Percentiles rank a stretch among this genome's conserved stretches.
Evolutionary conservation across 2,113 vertebrate species (phyloP).

Genomic region (Bos taurus): DNA sequence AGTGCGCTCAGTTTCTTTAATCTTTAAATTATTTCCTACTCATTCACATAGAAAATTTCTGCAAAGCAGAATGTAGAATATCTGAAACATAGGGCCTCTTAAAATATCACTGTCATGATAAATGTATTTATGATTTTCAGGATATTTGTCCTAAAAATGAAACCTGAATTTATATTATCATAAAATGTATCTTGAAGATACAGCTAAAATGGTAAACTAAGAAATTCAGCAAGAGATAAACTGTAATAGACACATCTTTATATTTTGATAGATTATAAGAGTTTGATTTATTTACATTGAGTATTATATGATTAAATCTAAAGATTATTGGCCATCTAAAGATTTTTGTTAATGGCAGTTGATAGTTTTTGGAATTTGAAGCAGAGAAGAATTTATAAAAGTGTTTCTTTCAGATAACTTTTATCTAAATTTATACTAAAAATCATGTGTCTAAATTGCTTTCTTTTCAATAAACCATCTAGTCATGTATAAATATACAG

Average conservation of each 20-base stretch:
- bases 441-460: background rate
- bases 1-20: background rate
- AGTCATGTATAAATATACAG: background rate
- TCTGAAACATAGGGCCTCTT: background rate
- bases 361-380: background rate
- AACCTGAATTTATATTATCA: background rate
- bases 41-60: background rate
- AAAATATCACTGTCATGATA: background rate
- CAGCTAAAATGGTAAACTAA: background rate
- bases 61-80: background rate
- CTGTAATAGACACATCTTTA: background rate
- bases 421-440: background rate
- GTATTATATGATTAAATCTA: background rate
- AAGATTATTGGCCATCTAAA: background rate
- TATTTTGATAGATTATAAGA: background rate
- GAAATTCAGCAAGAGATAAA: background rate
- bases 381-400: background rate
- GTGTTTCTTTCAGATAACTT: background rate
- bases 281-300: background rate
- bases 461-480: background rate
- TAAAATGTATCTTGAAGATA: background rate
- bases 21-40: background rate
- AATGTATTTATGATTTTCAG: background rate
- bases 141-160: background rate
- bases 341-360: background rate